Base-by-base conservation (phyloP, 1,140 invertebrate genomes). In the Brachionus koreanus region DNA sequence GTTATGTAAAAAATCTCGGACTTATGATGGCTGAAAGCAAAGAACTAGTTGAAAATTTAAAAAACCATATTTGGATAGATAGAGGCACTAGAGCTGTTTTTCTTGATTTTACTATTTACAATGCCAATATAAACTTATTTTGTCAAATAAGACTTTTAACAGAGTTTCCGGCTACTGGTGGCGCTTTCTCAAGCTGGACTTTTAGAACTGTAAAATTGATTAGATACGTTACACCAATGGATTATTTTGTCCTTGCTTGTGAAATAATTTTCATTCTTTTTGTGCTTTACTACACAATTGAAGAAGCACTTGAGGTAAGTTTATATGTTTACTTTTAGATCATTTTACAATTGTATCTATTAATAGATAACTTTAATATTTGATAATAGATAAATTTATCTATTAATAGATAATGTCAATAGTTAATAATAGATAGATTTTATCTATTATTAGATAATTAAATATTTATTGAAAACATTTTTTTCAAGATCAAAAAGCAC, bases 91-190 rank as follows among this genome's bases (percentile, higher is more conserved):
- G 93, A 85, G 92, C 89, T 2, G 86, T 93, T 29, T 92, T 93
- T 85, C 85, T 93, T 2, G 92, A 93, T 86, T 93, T 93, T 84
- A 91, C 91, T 0, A 88, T 92, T 23, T 93, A 93, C 87, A 93
- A 94, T 87, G 91, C 91, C 6, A 93, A 93, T 87, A 89, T 93
- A 65, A 93, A 93, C 86, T 87, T 93, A 33, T 93, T 93, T 88
- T 92, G 91, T 86, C 72, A 75, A 83, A 35, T 83, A 43, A 92
- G 92, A 85, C 85, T 93, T 19, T 85, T 91, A 29, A 90, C 92
- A 82, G 92, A 93, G 87, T 91, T 93, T 85, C 92, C 92, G 13
- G 90, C 92, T 10, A 92, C 91, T 12, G 93, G 93, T 42, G 92
- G 92, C 7, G 89, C 92, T 37, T 87, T 93, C 35, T 89, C 92